phyloP scores from a whole-genome alignment of 2,888 invertebrate species.

The Mesorhabditis belari region DNA sequence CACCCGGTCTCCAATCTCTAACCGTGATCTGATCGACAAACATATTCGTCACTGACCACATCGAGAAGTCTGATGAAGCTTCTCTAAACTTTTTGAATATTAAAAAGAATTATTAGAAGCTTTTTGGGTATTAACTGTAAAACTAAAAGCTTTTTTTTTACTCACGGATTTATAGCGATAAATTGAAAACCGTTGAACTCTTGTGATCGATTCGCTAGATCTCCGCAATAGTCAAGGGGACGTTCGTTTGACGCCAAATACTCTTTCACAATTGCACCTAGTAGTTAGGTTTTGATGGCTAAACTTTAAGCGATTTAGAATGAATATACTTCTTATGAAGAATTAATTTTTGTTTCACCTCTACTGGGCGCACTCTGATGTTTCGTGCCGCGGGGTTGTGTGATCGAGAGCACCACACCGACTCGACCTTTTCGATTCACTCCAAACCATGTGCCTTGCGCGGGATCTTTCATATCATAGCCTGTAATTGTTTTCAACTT shows the following conservation, averaged over 20 bases:
- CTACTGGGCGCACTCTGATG: conserved; percentile 25
- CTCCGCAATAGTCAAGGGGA: conserved; percentile 11
- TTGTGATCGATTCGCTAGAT: conserved; percentile 12
- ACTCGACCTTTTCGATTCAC: conserved; percentile 22
- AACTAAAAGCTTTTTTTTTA: neutral
- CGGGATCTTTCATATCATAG: conserved; percentile 35
- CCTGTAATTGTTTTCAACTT: conserved; percentile 14
- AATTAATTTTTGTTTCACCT: conserved; percentile 13
- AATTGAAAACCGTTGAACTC: conserved; percentile 43
- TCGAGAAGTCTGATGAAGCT: conserved; percentile 8
- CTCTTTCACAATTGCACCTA: conserved; percentile 26
- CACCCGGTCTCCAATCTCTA: conserved; percentile 16
- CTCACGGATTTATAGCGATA: conserved; percentile 22
- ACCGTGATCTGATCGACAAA: conserved; percentile 15
- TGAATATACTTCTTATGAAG: neutral
- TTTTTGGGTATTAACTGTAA: neutral
- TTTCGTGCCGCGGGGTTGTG: conserved; percentile 24
- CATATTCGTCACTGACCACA: conserved; percentile 30
- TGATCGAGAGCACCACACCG: conserved; percentile 40
- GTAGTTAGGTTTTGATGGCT: neutral
- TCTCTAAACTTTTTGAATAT: conserved; percentile 4
- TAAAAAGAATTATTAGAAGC: neutral
- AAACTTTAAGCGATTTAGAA: neutral
- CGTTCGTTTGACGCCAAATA: conserved; percentile 12
- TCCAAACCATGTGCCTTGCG: conserved; percentile 47